Base-by-base conservation (phyloP, 2,888 invertebrate species). In the Cremastinae sp. region DNA sequence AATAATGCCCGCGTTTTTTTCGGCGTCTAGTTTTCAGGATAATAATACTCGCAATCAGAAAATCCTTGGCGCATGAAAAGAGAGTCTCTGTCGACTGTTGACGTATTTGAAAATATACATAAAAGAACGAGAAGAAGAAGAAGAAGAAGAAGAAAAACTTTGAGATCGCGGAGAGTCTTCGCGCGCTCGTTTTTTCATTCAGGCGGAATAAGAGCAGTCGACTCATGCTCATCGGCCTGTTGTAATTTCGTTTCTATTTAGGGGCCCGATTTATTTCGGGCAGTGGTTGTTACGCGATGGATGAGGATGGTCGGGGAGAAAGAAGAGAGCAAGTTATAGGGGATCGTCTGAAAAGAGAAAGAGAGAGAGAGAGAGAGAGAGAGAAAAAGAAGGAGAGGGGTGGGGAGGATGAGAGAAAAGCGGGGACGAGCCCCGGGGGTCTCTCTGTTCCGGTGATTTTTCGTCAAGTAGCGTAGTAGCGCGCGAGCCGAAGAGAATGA, bases 201-300 rank as follows among this genome's bases (percentile, higher is more conserved):
- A 87, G 84, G 88, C 88, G 88, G 88, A 89, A 89, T 89, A 89
- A 89, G 89, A 89, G 88, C 89, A 89, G 88, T 89, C 88, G 88
- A 89, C 89, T 86, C 87, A 86, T 88, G 89, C 83, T 88, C 89
- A 89, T 85, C 87, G 88, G 87, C 76, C 88, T 87, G 89, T 89
- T 88, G 88, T 88, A 88, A 89, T 89, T 88, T 88, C 82, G 85
- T 87, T 84, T 87, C 88, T 87, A 88, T 88, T 89, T 86, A 85
- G 83, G 71, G 51, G n/a, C 58, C 14, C n/a, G 37, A 16, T 28
- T 37, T 53, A 20, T 56, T 28, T 28, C 28, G 28, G 39, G 18
- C 10, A 28, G 18, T 45, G 53, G 20, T 37, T 47, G 43, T 58
- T 22, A 12, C 28, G 49, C 7, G 53, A 28, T 28, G 56, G 58